phyloP scores from a whole-genome alignment of 2,113 vertebrate species.

The Typhlomys cinereus region DNA sequence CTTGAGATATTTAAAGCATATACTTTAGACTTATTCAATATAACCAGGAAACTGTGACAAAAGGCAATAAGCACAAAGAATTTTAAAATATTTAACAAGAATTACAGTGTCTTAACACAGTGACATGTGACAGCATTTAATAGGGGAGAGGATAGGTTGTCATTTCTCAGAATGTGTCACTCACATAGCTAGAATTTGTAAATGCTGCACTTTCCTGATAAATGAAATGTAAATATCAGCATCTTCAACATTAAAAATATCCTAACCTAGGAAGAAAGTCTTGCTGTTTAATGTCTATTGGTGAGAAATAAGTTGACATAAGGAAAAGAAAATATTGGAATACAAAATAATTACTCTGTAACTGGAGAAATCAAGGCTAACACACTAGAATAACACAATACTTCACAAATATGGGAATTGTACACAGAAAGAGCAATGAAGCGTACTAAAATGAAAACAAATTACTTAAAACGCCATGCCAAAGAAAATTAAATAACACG shows the following conservation, averaged over 20 bases:
- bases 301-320: neutral
- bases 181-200: neutral
- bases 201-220: neutral
- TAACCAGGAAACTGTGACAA: neutral
- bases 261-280: neutral
- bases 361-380: neutral
- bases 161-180: neutral
- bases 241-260: neutral
- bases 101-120: neutral
- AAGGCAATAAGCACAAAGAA: neutral
- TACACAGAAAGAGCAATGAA: neutral
- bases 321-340: neutral
- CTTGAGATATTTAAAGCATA: slow-evolving; percentile 10
- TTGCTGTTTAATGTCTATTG: neutral
- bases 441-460: neutral
- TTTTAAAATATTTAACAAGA: neutral
- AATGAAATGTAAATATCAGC: neutral
- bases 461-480: neutral
- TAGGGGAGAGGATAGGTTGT: neutral
- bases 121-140: neutral
- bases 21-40: neutral
- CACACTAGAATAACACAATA: neutral
- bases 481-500: slow-evolving; percentile 23
- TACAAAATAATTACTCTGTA: neutral
- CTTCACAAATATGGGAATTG: neutral